Evolutionary conservation across 1,140 invertebrate genomes (phyloP).

Genomic region (Artemia franciscana): DNA sequence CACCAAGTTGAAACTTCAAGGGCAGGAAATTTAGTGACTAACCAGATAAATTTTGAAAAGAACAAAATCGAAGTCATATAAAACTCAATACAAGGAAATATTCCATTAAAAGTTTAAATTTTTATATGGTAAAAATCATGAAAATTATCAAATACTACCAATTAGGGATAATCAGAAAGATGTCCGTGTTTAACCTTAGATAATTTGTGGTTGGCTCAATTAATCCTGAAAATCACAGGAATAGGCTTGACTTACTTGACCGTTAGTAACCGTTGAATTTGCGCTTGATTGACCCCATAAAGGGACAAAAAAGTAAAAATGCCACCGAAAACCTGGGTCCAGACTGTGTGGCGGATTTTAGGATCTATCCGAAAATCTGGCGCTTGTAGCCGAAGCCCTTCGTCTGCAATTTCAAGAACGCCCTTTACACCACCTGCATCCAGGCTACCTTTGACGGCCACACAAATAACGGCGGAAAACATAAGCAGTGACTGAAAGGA

Average conservation of each 20-base stretch:
- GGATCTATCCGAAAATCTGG: conserved; percentile 40
- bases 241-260: conserved; percentile 27
- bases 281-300: conserved; percentile 60
- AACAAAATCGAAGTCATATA: no score
- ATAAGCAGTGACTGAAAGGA: conserved; percentile 37
- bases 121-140: no score
- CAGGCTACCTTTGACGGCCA: conserved; percentile 41
- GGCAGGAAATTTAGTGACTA: no score
- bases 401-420: conserved; percentile 38
- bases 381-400: conserved; percentile 38
- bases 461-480: conserved; percentile 44
- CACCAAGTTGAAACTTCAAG: no score
- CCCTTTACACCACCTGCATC: conserved; percentile 32
- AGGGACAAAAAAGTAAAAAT: conserved; percentile 42
- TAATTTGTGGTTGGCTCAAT: no score
- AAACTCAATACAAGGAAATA: no score
- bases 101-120: no score
- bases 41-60: no score
- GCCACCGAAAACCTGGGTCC: conserved; percentile 42
- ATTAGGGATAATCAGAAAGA: no score
- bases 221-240: neutral
- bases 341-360: conserved; percentile 44
- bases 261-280: conserved; percentile 64
- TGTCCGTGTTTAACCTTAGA: no score
- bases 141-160: no score